Base-by-base conservation (phyloP, 92 coral and sea anemone species). In the Phenganax subtilis region DNA sequence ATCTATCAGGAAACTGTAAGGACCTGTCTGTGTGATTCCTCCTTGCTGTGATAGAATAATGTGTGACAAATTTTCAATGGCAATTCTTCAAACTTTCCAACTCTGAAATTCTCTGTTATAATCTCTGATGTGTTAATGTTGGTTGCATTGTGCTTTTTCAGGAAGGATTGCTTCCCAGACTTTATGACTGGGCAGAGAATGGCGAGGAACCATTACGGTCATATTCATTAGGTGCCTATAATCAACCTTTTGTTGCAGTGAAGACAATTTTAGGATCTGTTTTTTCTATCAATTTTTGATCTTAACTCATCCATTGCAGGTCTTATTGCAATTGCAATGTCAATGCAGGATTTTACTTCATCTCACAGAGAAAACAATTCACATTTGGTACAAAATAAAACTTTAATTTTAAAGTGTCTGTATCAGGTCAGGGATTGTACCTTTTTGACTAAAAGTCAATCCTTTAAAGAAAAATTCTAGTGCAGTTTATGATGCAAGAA, bases 261-360 rank as follows among this genome's bases (percentile, higher is more conserved):
- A 69, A 7, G 3, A 59, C 65, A 12, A 20, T 12, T 29, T 9
- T 31, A 6, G 30, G 47, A 67, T 67, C 1, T 27, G 1, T 67
- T 67, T 17, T 17, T 15, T 27, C 2, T 67, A 27, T 15, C 54
- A 80, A 25, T n/a, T 9, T 16, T 61, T 0, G 10, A 17, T 15
- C 25, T 55, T 31, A 47, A 17, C 55, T 11, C 17, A 9, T n/a
- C 52, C 17, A 20, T 56, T 55, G 25, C 76, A 94, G 98, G 98
- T 63, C 93, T 94, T 67, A 85, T 94, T 75, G 98, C 91, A 61
- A 90, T 88, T 87, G 97, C 97, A 53, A 94, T 94, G 98, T 94
- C 88, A 72, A 90, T 92, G 84, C 97, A 94, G 74, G 98, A 94
- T 59, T 91, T 94, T 59, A 93, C 97, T 20, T 93, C 91, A 51